phyloP scores from a whole-genome alignment of 1,140 invertebrate genomes.

The Trachymyrmex septentrionalis region DNA sequence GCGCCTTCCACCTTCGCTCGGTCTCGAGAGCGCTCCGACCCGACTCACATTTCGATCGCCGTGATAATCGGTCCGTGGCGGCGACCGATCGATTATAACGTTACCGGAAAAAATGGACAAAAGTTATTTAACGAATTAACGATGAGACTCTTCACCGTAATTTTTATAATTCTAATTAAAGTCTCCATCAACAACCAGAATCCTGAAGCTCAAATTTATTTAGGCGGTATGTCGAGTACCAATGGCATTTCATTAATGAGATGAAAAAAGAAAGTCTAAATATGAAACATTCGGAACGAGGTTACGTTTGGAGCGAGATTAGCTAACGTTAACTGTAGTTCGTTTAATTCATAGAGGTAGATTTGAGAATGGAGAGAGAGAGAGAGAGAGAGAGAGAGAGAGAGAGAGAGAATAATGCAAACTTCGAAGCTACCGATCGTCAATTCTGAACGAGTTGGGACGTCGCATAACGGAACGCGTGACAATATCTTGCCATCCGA shows the following conservation, averaged over 20 bases:
- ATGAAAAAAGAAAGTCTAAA: not conserved
- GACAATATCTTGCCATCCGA: conserved; percentile 30
- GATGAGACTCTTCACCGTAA: not conserved
- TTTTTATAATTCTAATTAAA: not conserved
- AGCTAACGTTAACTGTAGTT: not conserved
- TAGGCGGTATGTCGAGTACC: not conserved
- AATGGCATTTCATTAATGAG: not conserved
- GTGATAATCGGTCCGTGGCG: not conserved
- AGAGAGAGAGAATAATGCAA: not conserved
- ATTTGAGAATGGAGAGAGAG: not conserved
- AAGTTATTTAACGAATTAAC: not conserved
- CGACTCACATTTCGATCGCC: conserved; percentile 28
- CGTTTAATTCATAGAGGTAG: not conserved
- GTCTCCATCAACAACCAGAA: no score
- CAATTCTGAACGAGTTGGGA: conserved; percentile 8
- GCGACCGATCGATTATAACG: not conserved
- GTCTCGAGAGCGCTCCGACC: conserved; percentile 27
- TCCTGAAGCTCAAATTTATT: not conserved
- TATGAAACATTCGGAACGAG: not conserved
- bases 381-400: not conserved
- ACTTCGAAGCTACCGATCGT: not conserved
- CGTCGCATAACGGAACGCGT: conserved; percentile 34
- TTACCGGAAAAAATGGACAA: not conserved
- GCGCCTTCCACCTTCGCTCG: conserved; percentile 56
- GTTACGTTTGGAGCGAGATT: not conserved